A percentile compares a stretch with the other conserved stretches of the same genome.
Conservation (phyloP, 1,140 invertebrate species). For the Megathymus violae region DNA sequence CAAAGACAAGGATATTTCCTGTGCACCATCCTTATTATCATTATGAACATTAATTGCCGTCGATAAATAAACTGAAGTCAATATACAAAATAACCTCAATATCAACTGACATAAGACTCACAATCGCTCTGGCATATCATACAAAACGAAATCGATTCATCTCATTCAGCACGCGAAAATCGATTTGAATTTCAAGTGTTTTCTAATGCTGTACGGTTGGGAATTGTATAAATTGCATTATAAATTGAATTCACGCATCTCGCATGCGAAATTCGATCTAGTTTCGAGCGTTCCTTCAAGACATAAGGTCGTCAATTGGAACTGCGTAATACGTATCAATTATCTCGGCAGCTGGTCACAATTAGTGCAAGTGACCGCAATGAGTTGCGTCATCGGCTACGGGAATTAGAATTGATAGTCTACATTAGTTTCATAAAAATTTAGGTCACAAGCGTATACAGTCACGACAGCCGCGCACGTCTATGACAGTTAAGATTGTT, state of each 20-base stretch:
- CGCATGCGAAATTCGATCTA: conserved; percentile 30
- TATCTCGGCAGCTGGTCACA: conserved; percentile 55
- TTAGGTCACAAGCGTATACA: conserved; percentile 41
- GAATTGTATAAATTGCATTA: conserved; percentile 15
- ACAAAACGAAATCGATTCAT: conserved; percentile 11
- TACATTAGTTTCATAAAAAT: conserved; percentile 51
- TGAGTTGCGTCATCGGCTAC: conserved; percentile 63
- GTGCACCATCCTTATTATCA: conserved; percentile 45
- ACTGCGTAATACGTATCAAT: conserved; percentile 54
- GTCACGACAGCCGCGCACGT: conserved; percentile 11
- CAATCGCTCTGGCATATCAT: not conserved
- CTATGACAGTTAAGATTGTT: not conserved
- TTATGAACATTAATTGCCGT: conserved; percentile 13
- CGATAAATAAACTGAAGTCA: conserved; percentile 8
- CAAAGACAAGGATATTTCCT: conserved; percentile 51
- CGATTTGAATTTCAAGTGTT: conserved; percentile 17
- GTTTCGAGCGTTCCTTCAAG: conserved; percentile 18
- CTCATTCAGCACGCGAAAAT: conserved; percentile 19
- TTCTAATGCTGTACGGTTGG: conserved; percentile 20
- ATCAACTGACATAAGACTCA: not conserved
- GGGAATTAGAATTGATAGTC: conserved; percentile 65
- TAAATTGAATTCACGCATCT: conserved; percentile 16
- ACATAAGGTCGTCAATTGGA: conserved; percentile 34
- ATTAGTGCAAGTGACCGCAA: conserved; percentile 70
- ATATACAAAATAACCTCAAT: conserved; percentile 3